Evolutionary conservation across 2,888 invertebrate genomes (phyloP), one percentile per base, ranked within the genome.

Genomic region (Cephonodes hylas): DNA sequence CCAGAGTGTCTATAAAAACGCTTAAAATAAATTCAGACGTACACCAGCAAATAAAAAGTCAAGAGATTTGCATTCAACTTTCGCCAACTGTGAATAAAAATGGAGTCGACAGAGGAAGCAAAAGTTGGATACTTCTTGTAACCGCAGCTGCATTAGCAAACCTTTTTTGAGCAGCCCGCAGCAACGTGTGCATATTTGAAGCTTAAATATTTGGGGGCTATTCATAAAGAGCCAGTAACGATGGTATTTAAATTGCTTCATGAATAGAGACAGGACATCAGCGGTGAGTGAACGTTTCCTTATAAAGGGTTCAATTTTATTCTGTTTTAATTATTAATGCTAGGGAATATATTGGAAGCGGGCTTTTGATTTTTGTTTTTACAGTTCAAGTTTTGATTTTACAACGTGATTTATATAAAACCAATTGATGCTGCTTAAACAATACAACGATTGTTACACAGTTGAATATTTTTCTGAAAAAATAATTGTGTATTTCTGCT

Each of bases 171-270:
- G n/a, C 38, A n/a, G n/a, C 38, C 38, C 38, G n/a, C 25, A 27
- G 2, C 15, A 25, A 48, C 48, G 20, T 45, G 48, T 48, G 23
- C 25, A 25, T 15, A 48, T 48, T 22, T 48, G 48, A 23, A 13
- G 48, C 48, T 48, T 48, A 25, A 83, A 80, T 83, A 77, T 77
- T 79, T 79, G 62, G 74, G 18, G 68, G 70, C 75, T 75, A 74
- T 78, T 79, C 76, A 79, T 78, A 81, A 78, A 81, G 80, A 72
- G 70, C 62, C 67, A 71, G 77, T 76, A 73, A 72, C 73, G 63
- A 73, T 62, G 71, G 75, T 80, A 81, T 85, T 85, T 80, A 81
- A 85, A 87, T 86, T 83, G 84, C 80, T 79, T 84, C 83, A 86
- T 87, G 83, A 83, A 86, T 86, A 86, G 76, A 78, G 79, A 81